Evolutionary conservation across 2,797 vertebrate species (phyloP).

Genomic region (Hippocampus kuda): DNA sequence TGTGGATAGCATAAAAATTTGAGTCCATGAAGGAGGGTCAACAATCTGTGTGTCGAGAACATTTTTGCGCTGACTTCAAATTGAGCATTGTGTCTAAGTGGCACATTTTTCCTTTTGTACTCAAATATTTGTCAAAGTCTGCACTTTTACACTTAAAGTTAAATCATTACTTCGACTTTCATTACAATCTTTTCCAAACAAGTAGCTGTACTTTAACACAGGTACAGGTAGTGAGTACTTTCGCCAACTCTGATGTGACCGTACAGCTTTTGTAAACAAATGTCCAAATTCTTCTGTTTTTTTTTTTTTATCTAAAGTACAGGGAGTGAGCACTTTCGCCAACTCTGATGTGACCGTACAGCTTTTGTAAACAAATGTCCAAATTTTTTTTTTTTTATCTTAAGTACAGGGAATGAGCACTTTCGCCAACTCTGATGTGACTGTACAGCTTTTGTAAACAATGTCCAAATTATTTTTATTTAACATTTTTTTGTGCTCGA

Average conservation of each 20-base stretch:
- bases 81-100: no score
- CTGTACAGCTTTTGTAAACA: neutral
- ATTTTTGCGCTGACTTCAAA: neutral
- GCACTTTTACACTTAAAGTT: neutral
- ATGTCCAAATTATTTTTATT: neutral
- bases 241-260: neutral
- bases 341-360: neutral
- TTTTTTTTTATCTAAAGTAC: neutral
- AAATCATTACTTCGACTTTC: neutral
- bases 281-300: neutral
- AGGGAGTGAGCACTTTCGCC: neutral
- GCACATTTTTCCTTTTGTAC: no score
- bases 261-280: neutral
- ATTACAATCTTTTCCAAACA: neutral
- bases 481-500: slow-evolving; percentile 17
- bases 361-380: neutral
- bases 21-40: no score
- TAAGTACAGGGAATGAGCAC: neutral
- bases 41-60: neutral
- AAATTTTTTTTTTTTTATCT: neutral
- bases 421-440: neutral
- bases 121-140: no score
- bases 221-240: neutral
- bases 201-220: neutral
- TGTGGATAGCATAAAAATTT: no score